phyloP scores from a whole-genome alignment of 2,888 invertebrate species.

The Sinhomidia bicolor region DNA sequence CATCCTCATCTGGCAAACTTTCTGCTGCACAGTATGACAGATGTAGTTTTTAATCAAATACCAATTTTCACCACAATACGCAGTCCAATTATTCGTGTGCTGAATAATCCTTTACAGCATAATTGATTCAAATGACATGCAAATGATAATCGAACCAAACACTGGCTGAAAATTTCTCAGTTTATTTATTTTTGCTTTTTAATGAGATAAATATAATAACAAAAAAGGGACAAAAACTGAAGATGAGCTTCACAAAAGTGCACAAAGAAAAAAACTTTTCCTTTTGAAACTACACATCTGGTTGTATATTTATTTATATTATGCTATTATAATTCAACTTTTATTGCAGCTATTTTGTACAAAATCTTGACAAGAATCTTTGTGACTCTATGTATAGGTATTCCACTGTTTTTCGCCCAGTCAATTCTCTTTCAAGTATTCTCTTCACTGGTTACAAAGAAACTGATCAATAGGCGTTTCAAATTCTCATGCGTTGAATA shows the following conservation, averaged over 20 bases:
- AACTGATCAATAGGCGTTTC: conserved; percentile 56
- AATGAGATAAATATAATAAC: neutral
- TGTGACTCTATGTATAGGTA: neutral
- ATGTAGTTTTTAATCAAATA: neutral
- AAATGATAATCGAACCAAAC: conserved; percentile 1
- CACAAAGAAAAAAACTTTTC: conserved; percentile 1
- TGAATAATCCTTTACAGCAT: neutral
- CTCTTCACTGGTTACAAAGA: conserved; percentile 50
- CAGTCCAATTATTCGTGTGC: neutral
- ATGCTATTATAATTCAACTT: no score
- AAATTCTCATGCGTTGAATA: neutral
- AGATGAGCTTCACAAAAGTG: neutral
- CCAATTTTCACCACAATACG: neutral
- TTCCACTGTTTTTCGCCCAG: no score
- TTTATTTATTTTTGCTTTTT: neutral
- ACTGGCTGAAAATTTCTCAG: neutral
- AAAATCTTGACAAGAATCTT: neutral
- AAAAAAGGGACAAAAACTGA: neutral
- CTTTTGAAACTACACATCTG: neutral
- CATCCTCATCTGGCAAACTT: neutral
- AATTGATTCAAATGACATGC: conserved; percentile 6
- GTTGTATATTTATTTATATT: no score
- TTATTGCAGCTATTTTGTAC: neutral
- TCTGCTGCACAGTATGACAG: conserved; percentile 2
- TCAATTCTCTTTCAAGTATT: conserved; percentile 42